Evolutionary conservation across 1,140 invertebrate species (phyloP).

Genomic region (Teleopsis dalmanni): DNA sequence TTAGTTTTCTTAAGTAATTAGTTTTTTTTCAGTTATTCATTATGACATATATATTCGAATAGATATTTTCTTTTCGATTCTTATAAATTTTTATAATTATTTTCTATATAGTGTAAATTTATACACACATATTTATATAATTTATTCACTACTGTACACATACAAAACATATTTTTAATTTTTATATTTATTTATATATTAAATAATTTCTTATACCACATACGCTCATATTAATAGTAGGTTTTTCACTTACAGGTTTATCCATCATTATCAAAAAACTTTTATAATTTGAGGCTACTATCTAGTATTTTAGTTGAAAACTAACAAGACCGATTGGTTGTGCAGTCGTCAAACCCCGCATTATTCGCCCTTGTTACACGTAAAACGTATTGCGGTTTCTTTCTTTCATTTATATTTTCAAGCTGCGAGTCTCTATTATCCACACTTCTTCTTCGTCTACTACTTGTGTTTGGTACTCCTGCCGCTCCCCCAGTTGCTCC

Average conservation of each 20-base stretch:
- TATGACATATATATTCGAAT: not conserved
- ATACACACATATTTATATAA: not conserved
- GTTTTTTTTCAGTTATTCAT: too few species aligned
- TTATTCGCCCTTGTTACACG: not conserved
- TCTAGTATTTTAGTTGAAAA: too few species aligned
- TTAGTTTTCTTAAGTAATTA: too few species aligned
- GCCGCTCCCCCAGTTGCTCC: slow-evolving; percentile 36
- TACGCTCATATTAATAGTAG: not conserved
- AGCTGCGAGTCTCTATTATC: not conserved
- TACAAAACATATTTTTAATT: slow-evolving; percentile 5
- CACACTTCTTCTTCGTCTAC: slow-evolving; percentile 24
- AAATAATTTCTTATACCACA: not conserved
- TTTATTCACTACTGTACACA: slow-evolving; percentile 10
- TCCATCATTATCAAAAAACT: too few species aligned
- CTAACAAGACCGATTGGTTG: too few species aligned
- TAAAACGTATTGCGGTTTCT: slow-evolving; percentile 2
- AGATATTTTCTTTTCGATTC: not conserved
- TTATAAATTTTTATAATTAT: slow-evolving; percentile 5
- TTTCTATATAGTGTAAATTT: not conserved
- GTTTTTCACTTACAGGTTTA: not conserved
- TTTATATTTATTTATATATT: not conserved
- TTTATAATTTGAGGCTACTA: too few species aligned
- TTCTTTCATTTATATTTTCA: slow-evolving; percentile 1
- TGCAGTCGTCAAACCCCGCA: not conserved
- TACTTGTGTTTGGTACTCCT: slow-evolving; percentile 25